These are phyloP conservation scores for Callitettix versicolor DNA, from an alignment of 1,140 invertebrate species.

Conservation along the genomic window DNA sequence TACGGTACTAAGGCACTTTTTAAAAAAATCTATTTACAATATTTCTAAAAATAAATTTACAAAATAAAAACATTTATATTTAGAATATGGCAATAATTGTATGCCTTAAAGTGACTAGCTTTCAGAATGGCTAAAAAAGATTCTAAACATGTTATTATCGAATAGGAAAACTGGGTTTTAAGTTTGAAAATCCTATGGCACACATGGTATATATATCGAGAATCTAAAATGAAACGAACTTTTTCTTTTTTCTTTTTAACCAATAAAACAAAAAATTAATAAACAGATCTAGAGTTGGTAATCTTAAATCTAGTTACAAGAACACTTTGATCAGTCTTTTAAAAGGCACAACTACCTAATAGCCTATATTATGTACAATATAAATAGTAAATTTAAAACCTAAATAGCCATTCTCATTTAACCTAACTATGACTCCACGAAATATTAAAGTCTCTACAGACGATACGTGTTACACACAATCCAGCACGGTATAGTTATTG, in stretches of 20 bases:
- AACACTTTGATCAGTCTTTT: slow-evolving; percentile 12
- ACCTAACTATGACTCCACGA: not conserved
- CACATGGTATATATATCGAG: not conserved
- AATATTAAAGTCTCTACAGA: slow-evolving; percentile 2
- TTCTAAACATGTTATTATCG: not conserved
- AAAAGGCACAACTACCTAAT: slow-evolving; percentile 5
- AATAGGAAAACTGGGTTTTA: not conserved
- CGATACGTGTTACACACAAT: not conserved
- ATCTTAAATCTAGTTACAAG: no score
- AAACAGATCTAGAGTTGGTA: not conserved
- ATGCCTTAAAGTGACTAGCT: slow-evolving; percentile 10
- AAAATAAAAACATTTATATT: slow-evolving; percentile 11
- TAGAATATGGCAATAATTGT: not conserved
- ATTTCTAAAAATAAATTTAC: slow-evolving; percentile 2
- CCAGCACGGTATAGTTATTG: not conserved
- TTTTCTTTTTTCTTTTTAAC: not conserved
- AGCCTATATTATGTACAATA: no score
- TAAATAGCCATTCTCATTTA: slow-evolving; percentile 5
- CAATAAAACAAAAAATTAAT: not conserved
- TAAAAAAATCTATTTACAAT: slow-evolving; percentile 12
- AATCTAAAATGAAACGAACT: not conserved
- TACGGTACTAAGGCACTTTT: slow-evolving; percentile 15
- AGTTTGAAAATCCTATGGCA: not conserved
- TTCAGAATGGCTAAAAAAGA: slow-evolving; percentile 16
- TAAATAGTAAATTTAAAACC: not conserved